These are phyloP conservation scores for Heliconius congener DNA, from an alignment of 1,140 invertebrate species.

Conservation along the genomic window DNA sequence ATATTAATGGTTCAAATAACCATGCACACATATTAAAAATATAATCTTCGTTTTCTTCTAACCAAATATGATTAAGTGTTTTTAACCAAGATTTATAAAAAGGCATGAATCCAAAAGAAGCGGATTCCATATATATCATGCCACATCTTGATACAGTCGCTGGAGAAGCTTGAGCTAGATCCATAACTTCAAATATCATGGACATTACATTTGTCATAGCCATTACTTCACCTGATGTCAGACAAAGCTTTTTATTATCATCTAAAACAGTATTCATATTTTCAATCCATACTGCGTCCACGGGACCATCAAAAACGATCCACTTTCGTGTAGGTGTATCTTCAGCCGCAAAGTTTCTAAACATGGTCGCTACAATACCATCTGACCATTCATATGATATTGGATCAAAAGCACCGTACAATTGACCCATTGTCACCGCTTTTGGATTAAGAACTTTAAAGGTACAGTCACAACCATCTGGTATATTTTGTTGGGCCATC, in stretches of 20 bases:
- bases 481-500: slow-evolving; percentile 83
- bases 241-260: slow-evolving; percentile 96
- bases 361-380: slow-evolving; percentile 90
- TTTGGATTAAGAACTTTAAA: slow-evolving; percentile 95
- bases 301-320: slow-evolving; percentile 94
- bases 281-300: slow-evolving; percentile 86
- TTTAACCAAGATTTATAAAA: slow-evolving; percentile 90
- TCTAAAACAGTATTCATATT: slow-evolving; percentile 94
- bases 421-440: slow-evolving; percentile 93
- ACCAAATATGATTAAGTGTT: slow-evolving; percentile 84
- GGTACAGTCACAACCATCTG: slow-evolving; percentile 83
- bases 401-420: slow-evolving; percentile 95
- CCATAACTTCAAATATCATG: slow-evolving; percentile 97
- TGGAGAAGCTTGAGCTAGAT: slow-evolving; percentile 92
- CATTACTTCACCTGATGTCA: slow-evolving; percentile 94
- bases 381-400: slow-evolving; percentile 96
- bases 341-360: slow-evolving; percentile 86
- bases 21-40: slow-evolving; percentile 88
- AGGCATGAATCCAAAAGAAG: slow-evolving; percentile 86
- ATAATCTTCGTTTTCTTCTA: slow-evolving; percentile 83
- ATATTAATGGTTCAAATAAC: slow-evolving; percentile 86
- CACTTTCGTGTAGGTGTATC: slow-evolving; percentile 89
- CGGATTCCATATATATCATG: slow-evolving; percentile 96
- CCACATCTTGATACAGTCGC: slow-evolving; percentile 97
- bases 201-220: slow-evolving; percentile 92